Evolutionary conservation across 2,113 vertebrate genomes (phyloP), one percentile per base, ranked within the genome.

Genomic region (Bujurquina vittata): DNA sequence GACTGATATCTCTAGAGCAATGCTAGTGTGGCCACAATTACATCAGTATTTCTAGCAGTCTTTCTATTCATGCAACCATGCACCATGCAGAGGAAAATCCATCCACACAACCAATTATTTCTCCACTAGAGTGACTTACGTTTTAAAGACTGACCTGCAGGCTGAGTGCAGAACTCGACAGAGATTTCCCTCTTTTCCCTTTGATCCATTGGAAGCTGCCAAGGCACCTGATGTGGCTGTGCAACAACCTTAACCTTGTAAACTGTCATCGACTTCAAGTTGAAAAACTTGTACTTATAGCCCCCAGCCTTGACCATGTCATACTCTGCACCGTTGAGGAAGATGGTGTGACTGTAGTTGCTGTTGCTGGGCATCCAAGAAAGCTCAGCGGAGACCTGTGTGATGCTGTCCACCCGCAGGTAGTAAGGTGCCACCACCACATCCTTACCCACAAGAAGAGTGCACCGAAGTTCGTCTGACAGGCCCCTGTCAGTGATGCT

Each of bases 341-440:
- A 99, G 93, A 99, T 96, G 74, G 95, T 95, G 0, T 99, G 98
- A 81, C 97, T 97, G 94, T 99, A 99, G 94, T 99, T 99, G 91
- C 98, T 99, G 94, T 99, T 97, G 86, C 98, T 97, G 20, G 98
- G 97, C 88, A 97, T 96, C 98, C 98, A 99, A 49, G 96, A 97
- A 4, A 99, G 97, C 94, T 97, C 97, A 11, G 97, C 97, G 0
- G 97, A 97, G 23, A 93, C 93, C 94, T 97, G 98, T 0, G 97
- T 97, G 86, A 99, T 95, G 90, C 93, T 93, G 93, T 99, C 97
- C 87, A 99, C 96, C 6, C 97, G 94, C 18, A 99, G 96, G 84
- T 97, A 97, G 20, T 97, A 97, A 2, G 98, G 98, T 1, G 98
- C 98, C 46, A 99, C 98, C 79, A 96, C 96, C 86, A 99, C 98